Conservation (phyloP, 1,140 invertebrate genomes). For the Drosophila arizonae region DNA sequence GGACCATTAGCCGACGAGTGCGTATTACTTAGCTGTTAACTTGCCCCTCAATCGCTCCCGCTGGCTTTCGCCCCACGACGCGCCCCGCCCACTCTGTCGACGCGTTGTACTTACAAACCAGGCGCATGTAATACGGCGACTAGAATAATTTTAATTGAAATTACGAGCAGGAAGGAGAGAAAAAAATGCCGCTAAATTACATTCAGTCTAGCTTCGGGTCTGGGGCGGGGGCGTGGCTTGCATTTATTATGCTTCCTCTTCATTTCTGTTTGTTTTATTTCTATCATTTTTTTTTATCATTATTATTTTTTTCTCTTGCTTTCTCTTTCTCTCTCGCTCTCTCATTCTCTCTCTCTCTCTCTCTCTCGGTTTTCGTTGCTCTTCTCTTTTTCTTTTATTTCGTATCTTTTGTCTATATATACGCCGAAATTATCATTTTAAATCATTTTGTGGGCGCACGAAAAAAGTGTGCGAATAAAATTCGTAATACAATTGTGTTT, state of each 20-base stretch:
- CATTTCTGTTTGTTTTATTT: slow-evolving; percentile 19
- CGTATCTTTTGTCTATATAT: slow-evolving; percentile 4
- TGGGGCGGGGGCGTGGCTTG: slow-evolving; percentile 14
- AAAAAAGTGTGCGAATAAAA: slow-evolving; percentile 76
- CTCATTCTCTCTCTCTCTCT: no score
- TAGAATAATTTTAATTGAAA: slow-evolving; percentile 79
- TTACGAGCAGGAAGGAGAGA: slow-evolving; percentile 51
- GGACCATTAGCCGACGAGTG: slow-evolving; percentile 70
- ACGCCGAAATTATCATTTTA: slow-evolving; percentile 70
- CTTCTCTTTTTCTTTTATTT: neutral
- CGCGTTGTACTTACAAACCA: slow-evolving; percentile 15
- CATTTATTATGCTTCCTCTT: slow-evolving; percentile 21
- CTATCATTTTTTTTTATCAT: slow-evolving; percentile 6
- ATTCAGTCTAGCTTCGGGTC: slow-evolving; percentile 20
- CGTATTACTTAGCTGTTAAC: slow-evolving; percentile 77
- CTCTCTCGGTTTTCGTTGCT: no score
- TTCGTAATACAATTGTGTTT: slow-evolving; percentile 65
- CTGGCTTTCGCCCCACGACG: neutral
- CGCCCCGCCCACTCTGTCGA: neutral
- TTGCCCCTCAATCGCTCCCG: slow-evolving; percentile 64
- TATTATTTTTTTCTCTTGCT: slow-evolving; percentile 1
- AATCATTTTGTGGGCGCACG: slow-evolving; percentile 69
- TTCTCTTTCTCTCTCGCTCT: no score
- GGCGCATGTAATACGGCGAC: slow-evolving; percentile 42
- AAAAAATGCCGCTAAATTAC: slow-evolving; percentile 56